phyloP scores from a whole-genome alignment of 1,140 invertebrate species.

The Aphelinus certus region DNA sequence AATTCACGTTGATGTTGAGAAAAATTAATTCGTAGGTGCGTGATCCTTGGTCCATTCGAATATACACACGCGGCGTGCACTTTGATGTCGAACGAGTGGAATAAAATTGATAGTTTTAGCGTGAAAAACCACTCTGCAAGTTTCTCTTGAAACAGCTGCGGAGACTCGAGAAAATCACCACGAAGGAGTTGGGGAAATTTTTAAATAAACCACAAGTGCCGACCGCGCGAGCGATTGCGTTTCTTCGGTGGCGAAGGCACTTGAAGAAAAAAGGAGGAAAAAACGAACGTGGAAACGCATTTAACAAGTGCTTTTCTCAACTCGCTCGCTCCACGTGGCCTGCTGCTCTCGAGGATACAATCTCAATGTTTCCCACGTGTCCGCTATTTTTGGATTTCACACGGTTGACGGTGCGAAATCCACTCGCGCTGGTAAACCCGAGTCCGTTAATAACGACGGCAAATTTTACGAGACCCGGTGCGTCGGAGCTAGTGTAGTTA shows the following conservation, averaged over 20 bases:
- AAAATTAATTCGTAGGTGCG: too few relatives aligned
- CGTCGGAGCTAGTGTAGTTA: too few relatives aligned
- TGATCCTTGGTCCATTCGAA: not conserved
- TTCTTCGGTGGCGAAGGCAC: not conserved
- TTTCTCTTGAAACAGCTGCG: too few relatives aligned
- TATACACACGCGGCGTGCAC: not conserved
- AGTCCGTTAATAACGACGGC: not conserved
- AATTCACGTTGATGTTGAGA: too few relatives aligned
- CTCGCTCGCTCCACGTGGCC: constrained; percentile 7
- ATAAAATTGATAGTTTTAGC: too few relatives aligned
- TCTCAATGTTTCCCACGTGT: not conserved
- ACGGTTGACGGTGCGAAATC: too few relatives aligned
- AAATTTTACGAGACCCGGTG: not conserved
- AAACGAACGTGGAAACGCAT: constrained; percentile 2
- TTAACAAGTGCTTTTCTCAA: not conserved
- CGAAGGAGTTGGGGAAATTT: too few relatives aligned
- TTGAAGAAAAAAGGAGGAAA: constrained; percentile 5
- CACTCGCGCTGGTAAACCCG: not conserved
- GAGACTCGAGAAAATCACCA: too few relatives aligned
- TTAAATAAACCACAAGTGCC: too few relatives aligned
- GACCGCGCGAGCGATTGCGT: not conserved
- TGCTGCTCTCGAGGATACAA: not conserved
- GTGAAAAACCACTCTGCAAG: too few relatives aligned
- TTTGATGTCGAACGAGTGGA: not conserved
- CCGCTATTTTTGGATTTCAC: too few relatives aligned